Base-by-base conservation (phyloP, 2,888 invertebrate genomes). In the Leptura quadrifasciata region DNA sequence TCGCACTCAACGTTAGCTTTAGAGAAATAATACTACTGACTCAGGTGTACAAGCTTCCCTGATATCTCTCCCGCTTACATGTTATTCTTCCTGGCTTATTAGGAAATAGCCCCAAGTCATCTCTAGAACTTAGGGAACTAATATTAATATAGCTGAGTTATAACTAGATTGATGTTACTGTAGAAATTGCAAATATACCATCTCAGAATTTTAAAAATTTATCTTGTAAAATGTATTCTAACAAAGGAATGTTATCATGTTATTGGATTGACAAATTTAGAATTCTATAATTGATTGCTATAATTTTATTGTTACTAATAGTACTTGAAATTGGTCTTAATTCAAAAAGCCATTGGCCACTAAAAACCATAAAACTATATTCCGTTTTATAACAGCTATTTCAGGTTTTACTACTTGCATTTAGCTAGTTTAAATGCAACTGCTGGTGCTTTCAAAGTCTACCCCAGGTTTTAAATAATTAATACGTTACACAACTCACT, bases 51-150 rank as follows among this genome's bases (percentile, higher is more conserved):
- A 39, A 20, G 15, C 39, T 39, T 63, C 18, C 72, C 52, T 17
- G 60, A 39, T 63, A 18, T 63, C 18, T 31, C 54, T 63, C 39
- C 63, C 35, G 63, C 55, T 55, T 52, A 63, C 61, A 47, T 71
- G 70, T 71, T 75, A 70, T 78, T 78, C 75, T 78, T 74, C 61
- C 39, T 55, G 35, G 73, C 63, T 78, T 75, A 75, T 75, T 74
- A 67, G 64, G 67, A 39, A 77, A 77, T 54, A 27, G 67, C 77
- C 73, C 55, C 21, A 65, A 65, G 64, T 21, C 39, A 47, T 65
- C 70, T 58, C 35, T 24, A 64, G 52, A 70, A 70, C 39, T 75
- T 71, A 52, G 47, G 31, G 71, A 39, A 65, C 54, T 60, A 71
- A 75, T 75, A 71, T 75, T 71, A 75, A 75, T 71, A 27, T 71